Conservation (phyloP, 2,113 vertebrate species). For the Climacteris rufus region DNA sequence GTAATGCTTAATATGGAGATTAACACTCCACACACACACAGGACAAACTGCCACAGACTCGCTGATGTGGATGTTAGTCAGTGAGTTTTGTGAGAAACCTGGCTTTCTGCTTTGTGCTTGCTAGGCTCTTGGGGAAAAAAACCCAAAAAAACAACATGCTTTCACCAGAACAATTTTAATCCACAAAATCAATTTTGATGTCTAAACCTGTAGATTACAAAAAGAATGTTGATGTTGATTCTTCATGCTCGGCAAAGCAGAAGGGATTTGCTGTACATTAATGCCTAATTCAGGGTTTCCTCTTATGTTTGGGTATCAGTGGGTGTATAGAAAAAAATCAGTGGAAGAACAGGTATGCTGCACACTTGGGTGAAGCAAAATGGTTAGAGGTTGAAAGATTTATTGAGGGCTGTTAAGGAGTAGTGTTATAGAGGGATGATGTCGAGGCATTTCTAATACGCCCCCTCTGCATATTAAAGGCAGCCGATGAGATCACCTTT, state of each 20-base stretch:
- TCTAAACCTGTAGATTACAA: background rate
- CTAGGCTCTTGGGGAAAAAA: accelerated
- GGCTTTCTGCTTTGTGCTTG: background rate
- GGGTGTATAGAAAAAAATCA: background rate
- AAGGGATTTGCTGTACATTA: background rate
- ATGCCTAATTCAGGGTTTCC: background rate
- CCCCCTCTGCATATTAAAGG: background rate
- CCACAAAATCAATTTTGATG: background rate
- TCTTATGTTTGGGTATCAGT: background rate
- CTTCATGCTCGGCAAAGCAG: background rate
- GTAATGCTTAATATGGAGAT: background rate
- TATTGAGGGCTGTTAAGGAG: background rate
- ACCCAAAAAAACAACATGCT: background rate
- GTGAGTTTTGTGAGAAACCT: background rate
- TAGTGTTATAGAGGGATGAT: background rate
- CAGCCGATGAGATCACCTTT: background rate
- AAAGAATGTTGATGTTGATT: background rate
- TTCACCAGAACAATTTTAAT: background rate
- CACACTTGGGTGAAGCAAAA: background rate
- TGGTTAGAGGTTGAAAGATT: background rate
- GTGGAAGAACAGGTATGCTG: background rate
- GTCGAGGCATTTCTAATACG: background rate
- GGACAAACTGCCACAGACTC: background rate
- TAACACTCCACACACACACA: background rate
- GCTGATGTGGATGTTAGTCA: background rate